Evolutionary conservation across 2,888 invertebrate genomes (phyloP).

Genomic region (Pristionchus exspectatus): DNA sequence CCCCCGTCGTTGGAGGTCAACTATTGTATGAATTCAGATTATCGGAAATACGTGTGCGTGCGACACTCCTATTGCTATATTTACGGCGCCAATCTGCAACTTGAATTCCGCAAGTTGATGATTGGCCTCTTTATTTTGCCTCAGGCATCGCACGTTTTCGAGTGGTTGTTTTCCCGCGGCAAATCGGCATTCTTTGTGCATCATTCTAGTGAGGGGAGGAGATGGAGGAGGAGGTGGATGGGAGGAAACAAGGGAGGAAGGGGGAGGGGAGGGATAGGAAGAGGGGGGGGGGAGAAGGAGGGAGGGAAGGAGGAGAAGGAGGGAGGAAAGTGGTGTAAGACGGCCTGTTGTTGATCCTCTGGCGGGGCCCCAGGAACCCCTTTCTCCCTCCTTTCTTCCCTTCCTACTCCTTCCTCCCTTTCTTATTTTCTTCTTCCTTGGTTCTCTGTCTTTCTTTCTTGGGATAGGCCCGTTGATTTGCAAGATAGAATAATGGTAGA

Average conservation of each 20-base stretch:
- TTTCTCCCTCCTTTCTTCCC: background rate
- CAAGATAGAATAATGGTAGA: background rate
- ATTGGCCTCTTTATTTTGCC: background rate
- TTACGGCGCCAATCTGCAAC: background rate
- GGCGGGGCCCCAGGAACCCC: background rate
- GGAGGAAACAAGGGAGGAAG: background rate
- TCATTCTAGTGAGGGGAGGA: background rate
- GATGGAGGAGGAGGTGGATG: conserved; percentile 20
- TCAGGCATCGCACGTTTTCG: background rate
- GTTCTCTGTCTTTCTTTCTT: background rate
- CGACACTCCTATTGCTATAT: no score
- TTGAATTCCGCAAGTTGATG: background rate
- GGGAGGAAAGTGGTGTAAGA: conserved; percentile 31
- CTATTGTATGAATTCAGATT: no score
- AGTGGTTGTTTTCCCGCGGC: background rate
- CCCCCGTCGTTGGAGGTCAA: no score
- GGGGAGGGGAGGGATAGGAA: background rate
- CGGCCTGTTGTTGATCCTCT: background rate
- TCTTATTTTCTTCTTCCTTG: background rate
- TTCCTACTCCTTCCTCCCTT: background rate
- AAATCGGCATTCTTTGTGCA: background rate
- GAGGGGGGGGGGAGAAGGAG: background rate
- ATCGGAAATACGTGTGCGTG: no score
- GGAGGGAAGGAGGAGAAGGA: background rate
- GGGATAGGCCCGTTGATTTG: background rate